Conservation (phyloP, 1,140 invertebrate genomes). For the Harlomillsia oculata region DNA sequence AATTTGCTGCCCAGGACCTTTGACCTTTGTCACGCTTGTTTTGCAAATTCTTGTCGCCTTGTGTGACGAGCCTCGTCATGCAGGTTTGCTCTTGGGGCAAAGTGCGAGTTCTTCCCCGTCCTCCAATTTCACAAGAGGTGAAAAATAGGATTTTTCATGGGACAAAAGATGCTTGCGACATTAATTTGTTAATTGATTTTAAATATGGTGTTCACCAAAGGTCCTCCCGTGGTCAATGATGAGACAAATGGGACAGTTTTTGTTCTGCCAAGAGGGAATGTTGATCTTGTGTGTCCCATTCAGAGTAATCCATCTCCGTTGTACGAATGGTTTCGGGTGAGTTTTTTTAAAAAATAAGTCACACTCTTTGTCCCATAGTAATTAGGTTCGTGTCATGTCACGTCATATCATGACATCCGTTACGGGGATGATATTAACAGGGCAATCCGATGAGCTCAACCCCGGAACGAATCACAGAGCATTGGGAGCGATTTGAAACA, state of each 20-base stretch:
- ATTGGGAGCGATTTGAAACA: slow-evolving; percentile 15
- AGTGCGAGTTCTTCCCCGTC: too few relatives aligned
- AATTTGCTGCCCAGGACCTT: too few relatives aligned
- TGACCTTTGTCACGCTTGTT: too few relatives aligned
- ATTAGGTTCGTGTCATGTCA: not conserved
- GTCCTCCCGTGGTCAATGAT: slow-evolving; percentile 7
- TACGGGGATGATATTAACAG: not conserved
- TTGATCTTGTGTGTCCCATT: slow-evolving; percentile 17
- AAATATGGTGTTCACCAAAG: too few relatives aligned
- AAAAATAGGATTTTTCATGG: not conserved
- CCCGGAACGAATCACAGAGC: slow-evolving; percentile 8
- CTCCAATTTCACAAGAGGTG: not conserved
- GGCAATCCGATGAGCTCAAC: not conserved
- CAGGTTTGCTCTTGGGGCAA: too few relatives aligned
- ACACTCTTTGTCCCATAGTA: not conserved
- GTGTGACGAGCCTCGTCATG: too few relatives aligned
- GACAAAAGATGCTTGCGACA: too few relatives aligned
- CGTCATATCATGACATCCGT: not conserved
- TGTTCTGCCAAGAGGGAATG: slow-evolving; percentile 16
- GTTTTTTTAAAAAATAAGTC: not conserved
- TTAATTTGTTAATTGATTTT: too few relatives aligned
- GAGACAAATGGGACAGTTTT: not conserved
- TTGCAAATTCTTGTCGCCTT: too few relatives aligned
- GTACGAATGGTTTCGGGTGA: slow-evolving; percentile 26
- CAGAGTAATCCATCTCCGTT: not conserved